Evolutionary conservation across 2,797 vertebrate genomes (phyloP).

Genomic region (Leontopithecus rosalia): DNA sequence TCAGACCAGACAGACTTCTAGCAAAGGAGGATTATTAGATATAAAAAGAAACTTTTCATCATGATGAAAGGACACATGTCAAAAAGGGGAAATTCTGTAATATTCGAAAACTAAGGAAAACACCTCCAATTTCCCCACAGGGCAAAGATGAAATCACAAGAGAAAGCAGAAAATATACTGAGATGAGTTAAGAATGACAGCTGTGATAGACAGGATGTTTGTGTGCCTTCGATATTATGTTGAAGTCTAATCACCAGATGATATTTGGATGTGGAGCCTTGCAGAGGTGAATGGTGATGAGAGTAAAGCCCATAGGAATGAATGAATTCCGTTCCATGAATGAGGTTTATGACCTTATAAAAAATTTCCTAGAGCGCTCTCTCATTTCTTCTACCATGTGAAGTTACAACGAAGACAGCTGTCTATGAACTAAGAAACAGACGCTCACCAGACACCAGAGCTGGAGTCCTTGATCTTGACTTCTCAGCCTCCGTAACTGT

Average conservation of each 20-base stretch:
- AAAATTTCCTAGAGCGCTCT: not conserved
- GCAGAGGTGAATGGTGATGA: not conserved
- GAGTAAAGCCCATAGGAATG: not conserved
- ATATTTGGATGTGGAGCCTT: not conserved
- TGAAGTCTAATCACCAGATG: not conserved
- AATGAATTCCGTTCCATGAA: not conserved
- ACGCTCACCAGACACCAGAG: not conserved
- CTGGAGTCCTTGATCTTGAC: not conserved
- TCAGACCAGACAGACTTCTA: not conserved
- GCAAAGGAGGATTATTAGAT: not conserved
- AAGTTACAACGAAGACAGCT: not conserved
- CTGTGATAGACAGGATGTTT: not conserved
- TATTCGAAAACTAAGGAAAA: not conserved
- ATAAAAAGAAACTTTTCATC: slow-evolving; percentile 2
- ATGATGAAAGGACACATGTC: not conserved
- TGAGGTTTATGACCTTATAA: not conserved
- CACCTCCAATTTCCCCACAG: not conserved
- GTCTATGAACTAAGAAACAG: not conserved
- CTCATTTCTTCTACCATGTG: not conserved
- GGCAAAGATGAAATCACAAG: not conserved
- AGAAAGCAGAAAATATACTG: not conserved
- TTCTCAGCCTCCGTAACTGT: not conserved
- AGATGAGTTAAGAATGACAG: not conserved
- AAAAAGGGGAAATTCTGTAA: not conserved
- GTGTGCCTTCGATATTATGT: not conserved